Evolutionary conservation across 2,888 invertebrate genomes (phyloP).

Genomic region (Cataglyphis livida): DNA sequence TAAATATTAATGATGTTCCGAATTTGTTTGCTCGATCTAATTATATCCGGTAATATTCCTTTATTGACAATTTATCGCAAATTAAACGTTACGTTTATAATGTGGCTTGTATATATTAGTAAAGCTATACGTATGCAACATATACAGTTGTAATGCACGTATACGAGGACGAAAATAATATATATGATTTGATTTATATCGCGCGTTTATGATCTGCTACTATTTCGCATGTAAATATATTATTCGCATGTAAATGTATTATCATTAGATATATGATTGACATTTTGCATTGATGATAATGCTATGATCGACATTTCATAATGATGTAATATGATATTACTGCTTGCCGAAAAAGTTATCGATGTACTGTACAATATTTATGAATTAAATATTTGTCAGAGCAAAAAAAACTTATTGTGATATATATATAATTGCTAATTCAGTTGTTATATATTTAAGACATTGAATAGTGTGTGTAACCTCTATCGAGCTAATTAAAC

Average conservation of each 20-base stretch:
- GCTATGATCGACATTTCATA: neutral
- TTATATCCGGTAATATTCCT: conserved; percentile 30
- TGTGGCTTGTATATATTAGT: neutral
- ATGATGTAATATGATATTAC: neutral
- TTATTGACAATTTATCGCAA: conserved; percentile 20
- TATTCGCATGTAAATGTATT: neutral
- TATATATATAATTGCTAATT: conserved; percentile 2
- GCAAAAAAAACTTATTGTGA: neutral
- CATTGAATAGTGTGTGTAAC: neutral
- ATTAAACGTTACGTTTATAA: conserved; percentile 33
- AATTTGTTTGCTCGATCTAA: conserved; percentile 16
- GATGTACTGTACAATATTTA: conserved; percentile 19
- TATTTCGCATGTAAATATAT: neutral
- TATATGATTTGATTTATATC: neutral
- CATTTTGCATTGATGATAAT: conserved; percentile 17
- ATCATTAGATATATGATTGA: conserved; percentile 29
- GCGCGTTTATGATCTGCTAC: neutral
- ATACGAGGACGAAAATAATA: neutral
- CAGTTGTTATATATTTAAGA: neutral
- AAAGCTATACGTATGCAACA: conserved; percentile 14
- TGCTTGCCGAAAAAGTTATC: conserved; percentile 6
- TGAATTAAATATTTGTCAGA: neutral
- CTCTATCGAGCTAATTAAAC: no score
- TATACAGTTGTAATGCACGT: neutral
- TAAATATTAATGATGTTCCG: conserved; percentile 15